Evolutionary conservation across 2,113 vertebrate species (phyloP).

Genomic region (Atherinomorus stipes): DNA sequence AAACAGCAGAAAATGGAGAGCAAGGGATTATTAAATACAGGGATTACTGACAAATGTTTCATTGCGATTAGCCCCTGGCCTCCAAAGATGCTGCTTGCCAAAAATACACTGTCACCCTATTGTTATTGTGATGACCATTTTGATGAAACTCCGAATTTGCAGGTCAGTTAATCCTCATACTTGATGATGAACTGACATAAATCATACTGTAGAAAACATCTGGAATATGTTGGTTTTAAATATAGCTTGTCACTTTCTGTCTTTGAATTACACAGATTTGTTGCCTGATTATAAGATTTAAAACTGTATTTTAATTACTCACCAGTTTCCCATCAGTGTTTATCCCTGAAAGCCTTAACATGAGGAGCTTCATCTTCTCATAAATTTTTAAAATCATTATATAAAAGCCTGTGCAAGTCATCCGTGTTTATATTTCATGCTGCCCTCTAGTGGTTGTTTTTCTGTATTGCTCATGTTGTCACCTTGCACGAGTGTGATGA

Average conservation of each 20-base stretch:
- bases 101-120: conserved; percentile 62
- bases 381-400: not conserved
- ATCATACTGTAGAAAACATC: not conserved
- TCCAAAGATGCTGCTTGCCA: conserved; percentile 80
- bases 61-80: conserved; percentile 93
- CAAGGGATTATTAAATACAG: conserved; percentile 92
- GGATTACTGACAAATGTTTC: conserved; percentile 92
- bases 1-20: conserved; percentile 92
- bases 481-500: not conserved
- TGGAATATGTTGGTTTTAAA: not conserved
- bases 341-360: too few relatives aligned
- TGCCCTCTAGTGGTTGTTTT: conserved; percentile 76
- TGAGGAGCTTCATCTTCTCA: too few relatives aligned
- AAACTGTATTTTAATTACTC: not conserved
- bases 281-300: not conserved
- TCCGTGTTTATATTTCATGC: conserved; percentile 41
- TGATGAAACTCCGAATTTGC: conserved; percentile 40
- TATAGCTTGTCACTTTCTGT: too few relatives aligned
- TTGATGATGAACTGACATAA: conserved; percentile 7
- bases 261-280: not conserved
- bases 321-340: not conserved
- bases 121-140: conserved; percentile 59
- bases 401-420: not conserved
- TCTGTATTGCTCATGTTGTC: conserved; percentile 32
- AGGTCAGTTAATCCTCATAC: conserved; percentile 37